These are phyloP conservation scores for Vannuccia rotundouncinata DNA, from an alignment of 2,888 invertebrate genomes.

Conservation along the genomic window DNA sequence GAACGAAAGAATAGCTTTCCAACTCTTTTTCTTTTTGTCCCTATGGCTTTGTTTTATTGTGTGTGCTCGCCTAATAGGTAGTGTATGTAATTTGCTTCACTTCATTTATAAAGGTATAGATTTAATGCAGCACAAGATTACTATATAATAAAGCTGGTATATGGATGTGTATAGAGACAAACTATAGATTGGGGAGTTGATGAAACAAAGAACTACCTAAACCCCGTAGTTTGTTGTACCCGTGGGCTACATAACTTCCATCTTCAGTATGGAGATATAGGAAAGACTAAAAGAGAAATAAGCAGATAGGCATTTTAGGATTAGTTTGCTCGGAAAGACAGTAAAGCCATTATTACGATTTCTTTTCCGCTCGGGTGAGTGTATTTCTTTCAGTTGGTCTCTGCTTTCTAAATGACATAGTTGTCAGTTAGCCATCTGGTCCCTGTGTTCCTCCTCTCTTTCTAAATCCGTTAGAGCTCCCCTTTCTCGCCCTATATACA, in stretches of 20 bases:
- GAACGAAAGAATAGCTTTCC: neutral
- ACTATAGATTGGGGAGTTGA: neutral
- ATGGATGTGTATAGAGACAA: neutral
- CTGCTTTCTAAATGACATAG: neutral
- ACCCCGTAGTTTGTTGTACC: neutral
- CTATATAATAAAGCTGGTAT: neutral
- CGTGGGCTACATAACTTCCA: neutral
- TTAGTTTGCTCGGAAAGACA: neutral
- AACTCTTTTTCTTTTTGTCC: neutral
- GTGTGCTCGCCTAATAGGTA: neutral
- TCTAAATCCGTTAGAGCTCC: neutral
- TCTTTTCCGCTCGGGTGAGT: conserved; percentile 14
- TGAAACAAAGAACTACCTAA: neutral
- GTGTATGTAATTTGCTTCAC: neutral
- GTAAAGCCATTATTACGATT: conserved; percentile 20
- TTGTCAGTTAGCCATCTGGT: conserved; percentile 10
- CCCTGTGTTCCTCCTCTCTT: neutral
- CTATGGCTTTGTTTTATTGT: neutral
- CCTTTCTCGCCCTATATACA: neutral
- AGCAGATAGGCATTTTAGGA: neutral
- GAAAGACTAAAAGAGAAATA: neutral
- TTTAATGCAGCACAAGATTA: neutral
- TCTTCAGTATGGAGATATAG: neutral
- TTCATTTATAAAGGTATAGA: conserved; percentile 5
- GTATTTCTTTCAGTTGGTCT: neutral